Percentiles rank a stretch among this genome's conserved stretches.
Conservation (phyloP, 2,113 vertebrate genomes). For the Python bivittatus region DNA sequence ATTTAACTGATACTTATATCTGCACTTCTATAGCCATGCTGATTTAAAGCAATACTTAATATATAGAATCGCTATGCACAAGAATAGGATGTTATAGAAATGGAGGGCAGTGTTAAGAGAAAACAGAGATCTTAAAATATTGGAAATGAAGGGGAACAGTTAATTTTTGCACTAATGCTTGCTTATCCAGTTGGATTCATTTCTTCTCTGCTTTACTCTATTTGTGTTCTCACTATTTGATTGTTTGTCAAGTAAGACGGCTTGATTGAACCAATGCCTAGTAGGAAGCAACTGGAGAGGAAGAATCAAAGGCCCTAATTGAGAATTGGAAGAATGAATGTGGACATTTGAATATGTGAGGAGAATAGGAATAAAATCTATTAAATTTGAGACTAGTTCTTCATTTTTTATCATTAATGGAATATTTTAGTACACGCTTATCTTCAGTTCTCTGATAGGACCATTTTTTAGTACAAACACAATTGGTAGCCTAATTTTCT, state of each 20-base stretch:
- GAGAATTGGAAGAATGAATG: not conserved
- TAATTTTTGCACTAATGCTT: not conserved
- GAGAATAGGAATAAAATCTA: not conserved
- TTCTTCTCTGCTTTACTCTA: not conserved
- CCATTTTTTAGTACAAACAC: not conserved
- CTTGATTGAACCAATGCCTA: not conserved
- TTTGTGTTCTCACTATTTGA: not conserved
- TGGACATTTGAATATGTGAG: not conserved
- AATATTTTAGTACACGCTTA: not conserved
- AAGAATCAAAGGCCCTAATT: not conserved
- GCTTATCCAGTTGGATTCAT: not conserved
- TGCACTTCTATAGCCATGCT: not conserved
- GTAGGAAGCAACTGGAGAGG: not conserved
- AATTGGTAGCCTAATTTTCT: not conserved
- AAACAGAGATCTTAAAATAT: not conserved
- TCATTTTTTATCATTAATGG: not conserved
- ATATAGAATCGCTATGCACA: not conserved
- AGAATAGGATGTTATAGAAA: not conserved
- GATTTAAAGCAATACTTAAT: not conserved
- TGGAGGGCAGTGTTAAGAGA: not conserved
- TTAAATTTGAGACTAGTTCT: not conserved
- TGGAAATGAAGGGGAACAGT: not conserved
- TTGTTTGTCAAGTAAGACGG: not conserved
- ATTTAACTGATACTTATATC: not conserved
- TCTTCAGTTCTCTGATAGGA: not conserved